Evolutionary conservation across 1,140 invertebrate species (phyloP).

Genomic region (Cydia strobilella): DNA sequence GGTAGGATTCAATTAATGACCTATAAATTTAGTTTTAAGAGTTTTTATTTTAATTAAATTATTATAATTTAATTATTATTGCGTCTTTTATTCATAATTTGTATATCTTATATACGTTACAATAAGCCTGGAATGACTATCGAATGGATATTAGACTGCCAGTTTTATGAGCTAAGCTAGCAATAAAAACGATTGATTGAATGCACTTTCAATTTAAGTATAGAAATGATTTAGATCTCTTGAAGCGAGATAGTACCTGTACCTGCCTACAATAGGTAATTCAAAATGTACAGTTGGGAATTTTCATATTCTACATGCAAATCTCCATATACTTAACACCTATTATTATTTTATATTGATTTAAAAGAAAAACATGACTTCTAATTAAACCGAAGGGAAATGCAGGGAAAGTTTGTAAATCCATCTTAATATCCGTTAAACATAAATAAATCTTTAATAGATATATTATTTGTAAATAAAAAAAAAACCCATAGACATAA

Average conservation of each 20-base stretch:
- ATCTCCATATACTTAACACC: no score
- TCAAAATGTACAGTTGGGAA: neutral
- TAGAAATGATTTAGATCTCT: neutral
- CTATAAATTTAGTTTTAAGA: slow-evolving; percentile 25
- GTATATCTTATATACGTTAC: neutral
- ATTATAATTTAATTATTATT: slow-evolving; percentile 31
- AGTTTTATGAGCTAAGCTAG: neutral
- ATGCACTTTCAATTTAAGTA: neutral
- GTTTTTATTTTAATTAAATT: slow-evolving; percentile 34
- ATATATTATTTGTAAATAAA: no score
- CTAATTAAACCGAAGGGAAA: no score
- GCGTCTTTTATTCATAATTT: neutral
- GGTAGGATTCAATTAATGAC: slow-evolving; percentile 18
- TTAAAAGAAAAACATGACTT: no score
- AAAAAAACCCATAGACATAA: no score
- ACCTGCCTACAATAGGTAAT: no score
- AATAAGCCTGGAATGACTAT: neutral
- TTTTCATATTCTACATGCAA: neutral
- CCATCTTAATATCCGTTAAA: no score
- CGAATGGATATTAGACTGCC: neutral
- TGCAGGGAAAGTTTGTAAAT: no score
- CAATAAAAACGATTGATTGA: neutral
- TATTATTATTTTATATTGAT: no score
- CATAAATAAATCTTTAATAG: no score
- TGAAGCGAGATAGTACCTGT: no score